Evolutionary conservation across 2,888 invertebrate genomes (phyloP), one percentile per base, ranked within the genome.

Genomic region (Drosophila pullipes): DNA sequence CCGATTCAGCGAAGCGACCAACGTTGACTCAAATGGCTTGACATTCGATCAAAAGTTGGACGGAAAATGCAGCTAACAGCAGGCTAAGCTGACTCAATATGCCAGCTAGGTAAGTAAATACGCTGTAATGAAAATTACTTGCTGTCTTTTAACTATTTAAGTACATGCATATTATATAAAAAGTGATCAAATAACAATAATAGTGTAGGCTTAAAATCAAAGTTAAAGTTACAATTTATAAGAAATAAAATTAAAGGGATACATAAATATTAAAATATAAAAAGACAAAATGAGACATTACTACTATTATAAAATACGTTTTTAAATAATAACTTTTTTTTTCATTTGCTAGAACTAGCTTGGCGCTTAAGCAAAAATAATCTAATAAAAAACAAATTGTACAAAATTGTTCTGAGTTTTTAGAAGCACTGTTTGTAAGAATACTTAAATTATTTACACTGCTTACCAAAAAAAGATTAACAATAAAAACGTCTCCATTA

Each of bases 11-110:
- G 72, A 71, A 67, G 69, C 85, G 68, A 74, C 72, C 76, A 58
- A 65, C 86, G 74, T 79, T 76, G 75, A 82, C 84, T 86, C 78
- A 74, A 85, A 85, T 85, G 89, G 82, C 87, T 86, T 86, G 89
- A 89, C 85, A 85, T 89, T 85, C 82, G 89, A 85, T 85, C 85
- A 85, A 82, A 87, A 89, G 83, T 82, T 81, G 77, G 73, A 77
- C 66, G 74, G 73, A 78, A 86, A 69, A 74, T 49, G 59, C 67
- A 69, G 68, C 78, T 53, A 66, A 70, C 78, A 69, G 82, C 77
- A 22, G 61, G 55, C 59, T 73, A 37, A 72, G 50, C n/a, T 16
- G 25, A n/a, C 6, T 3, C 10, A 31, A 11, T 55, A 28, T 31
- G 59, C 68, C 35, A 54, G 25, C 6, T 3, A 18, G 41, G 0